These are phyloP conservation scores for Gallinago stenura DNA, from an alignment of 2,797 vertebrate species.

Conservation along the genomic window DNA sequence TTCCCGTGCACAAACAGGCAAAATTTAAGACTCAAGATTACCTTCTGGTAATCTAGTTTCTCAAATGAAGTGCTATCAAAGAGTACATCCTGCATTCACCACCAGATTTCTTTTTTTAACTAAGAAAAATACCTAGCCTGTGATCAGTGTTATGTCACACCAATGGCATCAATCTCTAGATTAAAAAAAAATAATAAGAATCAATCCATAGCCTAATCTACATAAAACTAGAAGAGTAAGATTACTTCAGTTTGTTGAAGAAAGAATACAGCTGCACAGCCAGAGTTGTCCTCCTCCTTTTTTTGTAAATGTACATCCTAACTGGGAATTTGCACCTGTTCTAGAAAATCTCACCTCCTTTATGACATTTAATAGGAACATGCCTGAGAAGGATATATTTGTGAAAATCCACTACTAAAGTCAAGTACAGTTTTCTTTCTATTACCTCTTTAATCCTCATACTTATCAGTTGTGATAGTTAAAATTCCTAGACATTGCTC, in stretches of 20 bases:
- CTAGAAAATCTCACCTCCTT: not conserved
- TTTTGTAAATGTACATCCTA: rapidly evolving
- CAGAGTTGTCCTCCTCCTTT: not conserved
- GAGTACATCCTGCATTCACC: not conserved
- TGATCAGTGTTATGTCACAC: not conserved
- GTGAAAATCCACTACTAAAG: not conserved
- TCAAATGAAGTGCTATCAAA: not conserved
- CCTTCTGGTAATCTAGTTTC: not conserved
- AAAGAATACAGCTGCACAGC: not conserved
- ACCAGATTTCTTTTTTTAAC: not conserved
- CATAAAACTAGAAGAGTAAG: not conserved
- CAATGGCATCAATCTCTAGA: not conserved
- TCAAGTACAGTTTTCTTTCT: not conserved
- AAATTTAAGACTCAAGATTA: not conserved
- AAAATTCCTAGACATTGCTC: not conserved
- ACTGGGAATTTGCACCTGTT: not conserved
- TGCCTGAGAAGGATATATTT: not conserved
- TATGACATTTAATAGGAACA: not conserved
- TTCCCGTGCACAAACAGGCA: not conserved
- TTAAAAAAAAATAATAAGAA: not conserved
- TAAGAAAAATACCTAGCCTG: not conserved
- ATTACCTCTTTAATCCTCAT: not conserved
- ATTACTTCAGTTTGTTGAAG: not conserved
- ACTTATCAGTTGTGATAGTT: not conserved
- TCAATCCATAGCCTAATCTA: not conserved